These are phyloP conservation scores for Seriola dumerili DNA, from an alignment of 2,113 vertebrate species.

Conservation along the genomic window DNA sequence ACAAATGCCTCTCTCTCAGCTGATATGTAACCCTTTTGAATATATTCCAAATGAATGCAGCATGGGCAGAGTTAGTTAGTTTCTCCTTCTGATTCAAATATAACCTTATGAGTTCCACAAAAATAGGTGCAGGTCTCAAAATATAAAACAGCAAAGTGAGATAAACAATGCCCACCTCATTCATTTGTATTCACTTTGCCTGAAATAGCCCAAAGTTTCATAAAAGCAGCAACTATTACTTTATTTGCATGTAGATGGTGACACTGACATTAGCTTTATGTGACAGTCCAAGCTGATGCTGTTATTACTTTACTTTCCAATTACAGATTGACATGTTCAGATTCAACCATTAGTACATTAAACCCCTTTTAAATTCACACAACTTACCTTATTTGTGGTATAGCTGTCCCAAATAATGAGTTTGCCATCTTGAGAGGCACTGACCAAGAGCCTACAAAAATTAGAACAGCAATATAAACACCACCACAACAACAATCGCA, in stretches of 20 bases:
- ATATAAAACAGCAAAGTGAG: background rate
- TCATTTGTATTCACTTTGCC: background rate
- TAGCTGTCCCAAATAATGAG: constrained; percentile 99
- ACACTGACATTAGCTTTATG: background rate
- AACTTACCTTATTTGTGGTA: constrained; percentile 97
- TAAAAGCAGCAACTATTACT: background rate
- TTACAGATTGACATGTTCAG: background rate
- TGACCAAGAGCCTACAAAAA: constrained; percentile 93
- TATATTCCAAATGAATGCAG: constrained; percentile 11
- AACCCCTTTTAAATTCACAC: background rate
- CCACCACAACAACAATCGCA: background rate
- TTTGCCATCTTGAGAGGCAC: constrained; percentile 99
- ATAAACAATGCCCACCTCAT: background rate
- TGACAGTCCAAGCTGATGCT: background rate
- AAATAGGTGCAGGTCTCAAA: background rate
- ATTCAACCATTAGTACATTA: background rate
- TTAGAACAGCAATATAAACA: background rate
- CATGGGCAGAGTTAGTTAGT: background rate
- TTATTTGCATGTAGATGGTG: constrained; percentile 7
- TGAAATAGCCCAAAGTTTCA: background rate
- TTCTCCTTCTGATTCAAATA: constrained; percentile 7
- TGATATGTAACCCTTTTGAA: constrained; percentile 39
- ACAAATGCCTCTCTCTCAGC: constrained; percentile 52
- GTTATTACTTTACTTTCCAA: background rate
- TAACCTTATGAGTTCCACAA: background rate